phyloP scores from a whole-genome alignment of 2,888 invertebrate species.

The Elysia crispata region DNA sequence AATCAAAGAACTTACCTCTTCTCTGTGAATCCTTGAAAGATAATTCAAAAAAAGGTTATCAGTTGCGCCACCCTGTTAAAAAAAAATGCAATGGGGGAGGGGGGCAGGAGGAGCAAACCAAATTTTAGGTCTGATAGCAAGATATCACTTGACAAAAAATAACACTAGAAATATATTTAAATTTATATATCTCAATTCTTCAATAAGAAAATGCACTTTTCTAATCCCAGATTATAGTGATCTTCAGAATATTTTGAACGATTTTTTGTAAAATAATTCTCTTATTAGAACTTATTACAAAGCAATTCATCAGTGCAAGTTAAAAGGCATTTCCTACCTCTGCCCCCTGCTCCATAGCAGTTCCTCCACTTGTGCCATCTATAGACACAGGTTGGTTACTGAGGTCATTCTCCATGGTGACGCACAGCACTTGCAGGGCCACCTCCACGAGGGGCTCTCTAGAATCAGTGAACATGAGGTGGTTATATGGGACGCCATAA shows the following conservation, averaged over 20 bases:
- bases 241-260: too few species aligned
- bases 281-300: too few species aligned
- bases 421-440: constrained; percentile 84
- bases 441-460: constrained; percentile 93
- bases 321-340: constrained; percentile 58
- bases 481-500: constrained; percentile 96
- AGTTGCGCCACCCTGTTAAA: constrained; percentile 78
- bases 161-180: too few species aligned
- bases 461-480: constrained; percentile 94
- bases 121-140: too few species aligned
- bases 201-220: too few species aligned
- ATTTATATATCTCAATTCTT: too few species aligned
- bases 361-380: constrained; percentile 71
- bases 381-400: constrained; percentile 66
- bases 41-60: constrained; percentile 99
- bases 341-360: constrained; percentile 71
- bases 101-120: too few species aligned
- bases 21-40: constrained; percentile 97
- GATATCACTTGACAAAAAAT: too few species aligned
- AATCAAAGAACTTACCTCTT: constrained; percentile 86
- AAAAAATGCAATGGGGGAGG: too few species aligned
- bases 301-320: neutral
- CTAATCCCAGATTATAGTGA: too few species aligned
- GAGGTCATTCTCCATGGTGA: constrained; percentile 93
- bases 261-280: too few species aligned